Base-by-base conservation (phyloP, 2,113 vertebrate species). In the Thermophis baileyi region DNA sequence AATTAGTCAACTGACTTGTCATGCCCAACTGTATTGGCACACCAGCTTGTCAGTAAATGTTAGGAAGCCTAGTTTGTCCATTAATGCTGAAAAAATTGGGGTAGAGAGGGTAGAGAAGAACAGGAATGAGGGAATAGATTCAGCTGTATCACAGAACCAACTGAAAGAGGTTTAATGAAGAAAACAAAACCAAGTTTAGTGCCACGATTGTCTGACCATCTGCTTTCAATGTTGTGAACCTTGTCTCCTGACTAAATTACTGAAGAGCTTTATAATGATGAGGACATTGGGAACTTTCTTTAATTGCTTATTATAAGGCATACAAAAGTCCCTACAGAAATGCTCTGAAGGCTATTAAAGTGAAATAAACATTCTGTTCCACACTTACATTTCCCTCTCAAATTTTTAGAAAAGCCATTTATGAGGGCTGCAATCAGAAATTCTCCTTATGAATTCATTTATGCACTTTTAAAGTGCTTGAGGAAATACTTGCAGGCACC, bases 11-110 rank as follows among this genome's bases (percentile, higher is more conserved):
- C 47, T n/a, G 35, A 40, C 47, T 88, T 91, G 89, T 88, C 74
- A 91, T 87, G 27, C 74, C 49, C 54, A 47, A 20, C 0, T 0
- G 53, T 0, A 0, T 0, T 0, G 4, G n/a, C 4, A 1, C 54
- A 90, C 27, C 0, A 0, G 60, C 22, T 93, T 85, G 46, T 74
- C 89, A 92, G 89, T 22, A 94, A 93, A 46, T 90, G 91, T 51
- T 60, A 88, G 3, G 40, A 94, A 91, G 22, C 27, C 44, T 24
- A 1, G 0, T 74, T 74, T 51, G 91, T 55, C 35, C 44, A 14
- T 88, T 50, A 87, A 0, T 6, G n/a, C 44, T 50, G 0, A 0
- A 14, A 30, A 20, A 49, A 53, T 49, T 60, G 47, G 69, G n/a
- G 16, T 40, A 74, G n/a, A 74, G n/a, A 40, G 69, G 0, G 0